Base-by-base conservation (phyloP, 2,888 invertebrate genomes). In the Orchesella flavescens region DNA sequence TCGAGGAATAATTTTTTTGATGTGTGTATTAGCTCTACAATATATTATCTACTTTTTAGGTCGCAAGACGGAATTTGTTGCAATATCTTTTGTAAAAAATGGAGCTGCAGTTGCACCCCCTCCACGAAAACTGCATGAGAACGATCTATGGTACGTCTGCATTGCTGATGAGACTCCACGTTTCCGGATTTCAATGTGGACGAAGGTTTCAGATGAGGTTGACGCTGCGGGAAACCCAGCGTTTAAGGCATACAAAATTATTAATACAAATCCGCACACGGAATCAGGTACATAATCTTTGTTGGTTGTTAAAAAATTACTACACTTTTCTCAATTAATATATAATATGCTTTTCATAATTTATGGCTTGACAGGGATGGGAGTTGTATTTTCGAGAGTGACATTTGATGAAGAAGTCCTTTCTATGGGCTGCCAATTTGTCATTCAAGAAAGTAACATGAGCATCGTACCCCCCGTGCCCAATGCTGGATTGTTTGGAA, bases 81-180 rank as follows among this genome's bases (percentile, higher is more conserved):
- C 46, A 15, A 78, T 78, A 19, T 23, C 78, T 1, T 78, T 78
- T 63, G 71, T 46, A 9, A 46, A 69, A 9, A n/a, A 9, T 13
- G 21, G 3, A 1, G 57, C 43, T 21, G 3, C 76, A 7, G 7
- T 24, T 19, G 15, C 44, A 1, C 34, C 23, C 44, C 34, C 34
- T 34, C 34, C 34, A 7, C 34, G 34, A 4, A 21, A 43, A 7
- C 61, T 65, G 0, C 43, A 76, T 10, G 17, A 17, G 19, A 59
- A 74, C 0, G 82, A 82, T 23, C 34, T 71, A 2, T 82, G 82
- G 82, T 76, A 82, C 21, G 59, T 71, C 1, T 82, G 82, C 21
- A 65, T 34, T 3, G 65, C 59, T 10, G 82, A 63, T 19, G 82
- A 82, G 23, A 44, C 49, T 19, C 43, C 13, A 19, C 12, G 12